Percentiles rank a stretch among this genome's conserved stretches.
These are phyloP conservation scores for Dysmachus trigonus DNA, from an alignment of 2,888 invertebrate species.

Conservation along the genomic window DNA sequence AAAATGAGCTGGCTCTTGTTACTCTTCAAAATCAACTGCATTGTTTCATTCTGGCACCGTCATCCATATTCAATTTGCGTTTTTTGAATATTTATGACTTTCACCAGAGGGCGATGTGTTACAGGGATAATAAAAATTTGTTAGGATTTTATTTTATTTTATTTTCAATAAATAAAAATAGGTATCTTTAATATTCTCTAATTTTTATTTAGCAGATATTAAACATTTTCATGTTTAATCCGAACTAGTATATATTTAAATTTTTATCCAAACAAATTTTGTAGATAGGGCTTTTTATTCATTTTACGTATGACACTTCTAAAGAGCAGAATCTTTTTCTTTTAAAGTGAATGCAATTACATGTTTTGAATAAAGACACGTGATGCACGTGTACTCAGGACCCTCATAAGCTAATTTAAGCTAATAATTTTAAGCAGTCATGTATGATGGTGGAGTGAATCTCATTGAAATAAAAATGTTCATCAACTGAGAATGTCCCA, in stretches of 20 bases:
- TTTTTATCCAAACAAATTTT: neutral
- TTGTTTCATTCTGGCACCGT: neutral
- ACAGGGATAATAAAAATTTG: neutral
- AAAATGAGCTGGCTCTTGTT: neutral
- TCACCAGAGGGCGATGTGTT: neutral
- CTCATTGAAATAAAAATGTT: neutral
- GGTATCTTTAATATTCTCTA: neutral
- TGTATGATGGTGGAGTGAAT: neutral
- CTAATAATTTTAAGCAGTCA: slow-evolving; percentile 1
- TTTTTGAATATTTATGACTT: neutral
- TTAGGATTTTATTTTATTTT: neutral
- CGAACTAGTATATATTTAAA: neutral
- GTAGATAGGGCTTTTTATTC: neutral
- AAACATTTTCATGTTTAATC: neutral
- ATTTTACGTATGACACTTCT: neutral
- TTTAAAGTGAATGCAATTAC: neutral
- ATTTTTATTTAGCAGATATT: neutral
- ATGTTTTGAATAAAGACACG: neutral
- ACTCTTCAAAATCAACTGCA: neutral
- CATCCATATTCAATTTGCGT: neutral
- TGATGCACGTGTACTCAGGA: neutral
- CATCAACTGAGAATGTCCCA: neutral
- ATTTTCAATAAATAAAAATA: neutral
- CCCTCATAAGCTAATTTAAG: neutral
- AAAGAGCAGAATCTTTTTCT: neutral